Conservation (phyloP, 1,140 invertebrate genomes). For the Coenobita brevimanus region DNA sequence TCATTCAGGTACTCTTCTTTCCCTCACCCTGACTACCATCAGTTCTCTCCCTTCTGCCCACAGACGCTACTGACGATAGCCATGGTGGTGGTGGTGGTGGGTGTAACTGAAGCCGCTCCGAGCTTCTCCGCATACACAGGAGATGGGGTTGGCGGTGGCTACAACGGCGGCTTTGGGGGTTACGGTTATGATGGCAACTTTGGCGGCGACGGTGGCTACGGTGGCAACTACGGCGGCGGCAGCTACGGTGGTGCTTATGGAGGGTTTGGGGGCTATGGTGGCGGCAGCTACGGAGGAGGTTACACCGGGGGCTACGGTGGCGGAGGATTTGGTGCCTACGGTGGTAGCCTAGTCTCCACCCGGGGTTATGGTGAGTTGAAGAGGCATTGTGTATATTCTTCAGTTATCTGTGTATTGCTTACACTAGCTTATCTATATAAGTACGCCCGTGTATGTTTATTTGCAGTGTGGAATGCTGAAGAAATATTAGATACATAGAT, state of each 20-base stretch:
- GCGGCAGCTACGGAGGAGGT: slow-evolving; percentile 2
- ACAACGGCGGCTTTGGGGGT: not conserved
- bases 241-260: slow-evolving; percentile 28
- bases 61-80: not conserved
- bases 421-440: not conserved
- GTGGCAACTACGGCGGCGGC: not conserved
- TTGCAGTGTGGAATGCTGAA: too few relatives aligned
- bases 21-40: not conserved
- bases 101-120: not conserved
- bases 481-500: too few relatives aligned
- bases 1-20: too few relatives aligned
- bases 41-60: not conserved
- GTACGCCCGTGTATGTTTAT: too few relatives aligned
- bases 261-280: slow-evolving; percentile 13
- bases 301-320: slow-evolving; percentile 30
- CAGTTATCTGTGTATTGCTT: not conserved
- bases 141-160: not conserved
- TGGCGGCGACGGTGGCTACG: not conserved
- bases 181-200: slow-evolving; percentile 17
- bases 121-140: not conserved
- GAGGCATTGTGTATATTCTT: not conserved
- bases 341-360: slow-evolving; percentile 9
- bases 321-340: slow-evolving; percentile 36
- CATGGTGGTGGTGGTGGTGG: not conserved
- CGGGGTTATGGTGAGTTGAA: not conserved